These are phyloP conservation scores for Poeciliopsis occidentalis DNA, from an alignment of 2,113 vertebrate species.

Conservation along the genomic window DNA sequence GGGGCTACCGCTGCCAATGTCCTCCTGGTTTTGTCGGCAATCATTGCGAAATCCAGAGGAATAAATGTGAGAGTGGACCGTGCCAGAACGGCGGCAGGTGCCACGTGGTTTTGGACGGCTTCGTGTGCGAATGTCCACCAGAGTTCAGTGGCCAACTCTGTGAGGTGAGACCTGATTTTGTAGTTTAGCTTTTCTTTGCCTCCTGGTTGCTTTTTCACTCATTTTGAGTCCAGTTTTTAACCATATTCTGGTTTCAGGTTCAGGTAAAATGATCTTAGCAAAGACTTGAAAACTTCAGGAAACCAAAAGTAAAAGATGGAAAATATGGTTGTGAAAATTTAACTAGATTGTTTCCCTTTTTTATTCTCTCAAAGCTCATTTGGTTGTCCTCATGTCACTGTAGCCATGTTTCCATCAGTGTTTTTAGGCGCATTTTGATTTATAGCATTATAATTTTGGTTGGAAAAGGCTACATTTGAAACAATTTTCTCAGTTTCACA, in stretches of 20 bases:
- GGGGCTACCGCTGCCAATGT: conserved; percentile 87
- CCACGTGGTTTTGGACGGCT: conserved; percentile 81
- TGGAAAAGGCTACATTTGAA: too few species aligned
- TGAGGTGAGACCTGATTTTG: conserved; percentile 83
- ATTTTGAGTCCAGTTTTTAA: background rate
- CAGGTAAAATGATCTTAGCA: background rate
- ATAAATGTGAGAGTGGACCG: conserved; percentile 85
- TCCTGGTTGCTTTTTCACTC: background rate
- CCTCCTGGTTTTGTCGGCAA: conserved; percentile 84
- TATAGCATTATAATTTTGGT: too few species aligned
- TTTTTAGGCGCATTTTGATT: too few species aligned
- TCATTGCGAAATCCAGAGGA: conserved; percentile 87
- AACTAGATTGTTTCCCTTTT: too few species aligned
- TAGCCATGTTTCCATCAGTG: too few species aligned
- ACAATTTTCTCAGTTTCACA: too few species aligned
- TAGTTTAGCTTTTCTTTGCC: background rate
- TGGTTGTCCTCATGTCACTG: background rate
- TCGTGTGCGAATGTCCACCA: conserved; percentile 85
- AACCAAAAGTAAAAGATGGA: background rate
- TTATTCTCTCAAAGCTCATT: too few species aligned
- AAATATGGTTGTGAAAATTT: too few species aligned
- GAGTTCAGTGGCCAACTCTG: conserved; percentile 87
- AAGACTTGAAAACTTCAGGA: background rate
- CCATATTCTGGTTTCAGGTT: background rate
- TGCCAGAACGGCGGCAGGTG: conserved; percentile 88